Percentiles rank a stretch among this genome's conserved stretches.
Conservation (phyloP, 2,888 invertebrate species). For the Eubasilissa splendida region DNA sequence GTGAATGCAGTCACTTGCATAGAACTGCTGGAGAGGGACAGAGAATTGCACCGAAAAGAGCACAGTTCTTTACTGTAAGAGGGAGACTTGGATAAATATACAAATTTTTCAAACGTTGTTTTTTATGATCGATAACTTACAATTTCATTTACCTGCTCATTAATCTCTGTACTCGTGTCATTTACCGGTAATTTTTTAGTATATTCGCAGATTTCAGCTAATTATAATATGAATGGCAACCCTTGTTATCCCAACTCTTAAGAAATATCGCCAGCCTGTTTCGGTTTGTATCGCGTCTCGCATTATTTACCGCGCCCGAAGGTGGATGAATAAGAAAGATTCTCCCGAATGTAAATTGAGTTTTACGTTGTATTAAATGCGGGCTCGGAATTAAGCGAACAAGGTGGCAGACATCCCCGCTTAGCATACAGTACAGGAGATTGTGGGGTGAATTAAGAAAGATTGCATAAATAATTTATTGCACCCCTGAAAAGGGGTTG, state of each 20-base stretch:
- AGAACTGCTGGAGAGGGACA: too few species aligned
- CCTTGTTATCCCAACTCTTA: constrained; percentile 6
- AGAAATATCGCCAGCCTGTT: constrained; percentile 21
- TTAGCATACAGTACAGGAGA: constrained; percentile 48
- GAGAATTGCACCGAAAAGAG: too few species aligned
- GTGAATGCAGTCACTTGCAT: too few species aligned
- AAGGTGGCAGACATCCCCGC: constrained; percentile 57
- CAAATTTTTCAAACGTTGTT: too few species aligned
- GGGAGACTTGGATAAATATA: too few species aligned
- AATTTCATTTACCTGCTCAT: too few species aligned
- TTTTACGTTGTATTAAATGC: constrained; percentile 59
- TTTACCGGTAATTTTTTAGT: too few species aligned
- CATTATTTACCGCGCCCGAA: constrained; percentile 52
- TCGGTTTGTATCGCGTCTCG: constrained; percentile 11
- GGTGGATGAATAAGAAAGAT: constrained; percentile 53
- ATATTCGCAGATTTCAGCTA: too few species aligned
- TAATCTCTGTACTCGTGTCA: too few species aligned
- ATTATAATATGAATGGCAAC: constrained; percentile 2
- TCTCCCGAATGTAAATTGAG: constrained; percentile 58
- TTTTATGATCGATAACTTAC: too few species aligned
- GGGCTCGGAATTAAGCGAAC: constrained; percentile 56
- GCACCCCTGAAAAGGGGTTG: constrained; percentile 40
- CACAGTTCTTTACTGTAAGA: too few species aligned
- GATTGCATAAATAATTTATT: constrained; percentile 59
- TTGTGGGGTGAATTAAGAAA: constrained; percentile 43